Evolutionary conservation across 2,888 invertebrate genomes (phyloP).

Genomic region (Brenthis ino): DNA sequence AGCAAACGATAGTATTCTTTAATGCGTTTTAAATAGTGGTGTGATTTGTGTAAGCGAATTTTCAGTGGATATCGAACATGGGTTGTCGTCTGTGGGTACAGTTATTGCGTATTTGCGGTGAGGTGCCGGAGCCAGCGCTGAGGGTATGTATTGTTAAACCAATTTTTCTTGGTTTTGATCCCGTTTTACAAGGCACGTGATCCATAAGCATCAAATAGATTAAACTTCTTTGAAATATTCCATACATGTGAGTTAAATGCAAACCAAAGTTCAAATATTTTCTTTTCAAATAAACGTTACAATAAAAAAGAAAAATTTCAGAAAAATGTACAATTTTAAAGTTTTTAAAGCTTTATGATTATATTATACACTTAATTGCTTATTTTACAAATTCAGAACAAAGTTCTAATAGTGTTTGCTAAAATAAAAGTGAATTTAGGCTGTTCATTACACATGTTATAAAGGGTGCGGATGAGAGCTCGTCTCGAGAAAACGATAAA

Average conservation of each 20-base stretch:
- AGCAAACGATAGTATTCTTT: conserved; percentile 32
- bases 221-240: conserved; percentile 1
- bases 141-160: conserved; percentile 31
- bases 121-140: conserved; percentile 34
- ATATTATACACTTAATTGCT: background rate
- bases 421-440: conserved; percentile 26
- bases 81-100: conserved; percentile 34
- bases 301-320: no score
- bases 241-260: background rate
- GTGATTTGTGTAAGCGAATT: conserved; percentile 21
- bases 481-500: conserved; percentile 68
- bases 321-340: no score
- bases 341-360: no score
- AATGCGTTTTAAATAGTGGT: conserved; percentile 15
- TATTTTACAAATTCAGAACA: background rate
- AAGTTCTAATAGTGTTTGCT: conserved; percentile 1
- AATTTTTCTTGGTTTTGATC: conserved; percentile 37
- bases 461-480: conserved; percentile 31
- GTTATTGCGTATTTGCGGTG: conserved; percentile 40
- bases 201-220: conserved; percentile 23
- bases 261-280: no score
- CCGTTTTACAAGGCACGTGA: conserved; percentile 31
- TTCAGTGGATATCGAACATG: background rate
- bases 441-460: conserved; percentile 34
- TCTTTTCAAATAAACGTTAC: no score